phyloP scores from a whole-genome alignment of 1,140 invertebrate genomes.

The Phthorimaea operculella region DNA sequence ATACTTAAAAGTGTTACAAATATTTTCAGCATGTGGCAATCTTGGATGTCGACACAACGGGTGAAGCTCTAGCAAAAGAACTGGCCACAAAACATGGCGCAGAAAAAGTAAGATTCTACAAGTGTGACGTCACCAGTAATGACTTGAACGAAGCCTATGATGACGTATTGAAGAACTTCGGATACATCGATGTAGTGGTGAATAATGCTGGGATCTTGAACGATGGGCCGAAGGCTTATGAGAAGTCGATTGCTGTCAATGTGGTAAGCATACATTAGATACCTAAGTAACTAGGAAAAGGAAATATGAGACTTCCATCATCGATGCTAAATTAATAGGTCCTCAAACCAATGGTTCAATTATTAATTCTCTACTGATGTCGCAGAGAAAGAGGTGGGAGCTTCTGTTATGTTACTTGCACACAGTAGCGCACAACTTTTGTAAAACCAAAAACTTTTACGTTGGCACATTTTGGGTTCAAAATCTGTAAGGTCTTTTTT shows the following conservation, averaged over 20 bases:
- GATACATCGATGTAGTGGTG: constrained; percentile 71
- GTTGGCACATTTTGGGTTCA: no score
- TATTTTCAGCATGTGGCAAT: constrained; percentile 22
- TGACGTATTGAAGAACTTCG: constrained; percentile 43
- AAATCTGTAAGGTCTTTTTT: no score
- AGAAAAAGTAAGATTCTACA: constrained; percentile 20
- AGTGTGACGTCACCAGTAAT: constrained; percentile 26
- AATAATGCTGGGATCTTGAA: constrained; percentile 71
- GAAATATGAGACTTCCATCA: no score
- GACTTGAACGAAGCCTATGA: constrained; percentile 19
- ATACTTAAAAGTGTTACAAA: not conserved
- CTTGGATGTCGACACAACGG: constrained; percentile 22
- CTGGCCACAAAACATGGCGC: constrained; percentile 17
- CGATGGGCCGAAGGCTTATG: constrained; percentile 26
- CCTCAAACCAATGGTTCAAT: not conserved
- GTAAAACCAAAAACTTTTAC: no score
- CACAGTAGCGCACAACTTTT: no score
- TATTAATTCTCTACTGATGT: no score
- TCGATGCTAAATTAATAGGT: not conserved
- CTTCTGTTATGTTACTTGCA: no score
- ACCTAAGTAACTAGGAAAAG: not conserved
- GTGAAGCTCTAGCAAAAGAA: constrained; percentile 19
- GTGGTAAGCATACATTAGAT: constrained; percentile 30
- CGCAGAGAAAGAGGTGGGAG: no score
- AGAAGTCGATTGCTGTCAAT: constrained; percentile 38